Conservation (phyloP, 1,140 invertebrate genomes). For the Cydia strobilella region DNA sequence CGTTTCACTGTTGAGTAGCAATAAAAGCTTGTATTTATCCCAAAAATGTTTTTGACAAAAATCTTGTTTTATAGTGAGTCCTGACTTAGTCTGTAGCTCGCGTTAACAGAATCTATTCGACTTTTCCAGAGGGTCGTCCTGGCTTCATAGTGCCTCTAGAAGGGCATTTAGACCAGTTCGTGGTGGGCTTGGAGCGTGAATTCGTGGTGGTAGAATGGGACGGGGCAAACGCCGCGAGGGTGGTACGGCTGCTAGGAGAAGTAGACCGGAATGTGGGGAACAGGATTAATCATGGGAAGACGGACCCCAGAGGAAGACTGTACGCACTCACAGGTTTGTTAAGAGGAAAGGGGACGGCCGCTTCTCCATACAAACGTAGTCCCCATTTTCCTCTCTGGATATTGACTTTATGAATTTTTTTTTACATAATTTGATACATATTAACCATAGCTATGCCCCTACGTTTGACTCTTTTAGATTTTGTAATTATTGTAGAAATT, state of each 20-base stretch:
- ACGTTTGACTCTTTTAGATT: too few relatives aligned
- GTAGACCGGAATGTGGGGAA: slow-evolving; percentile 83
- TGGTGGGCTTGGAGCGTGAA: slow-evolving; percentile 83
- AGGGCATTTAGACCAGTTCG: slow-evolving; percentile 81
- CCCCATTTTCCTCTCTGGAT: too few relatives aligned
- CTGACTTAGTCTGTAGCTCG: neutral
- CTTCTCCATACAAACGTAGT: too few relatives aligned
- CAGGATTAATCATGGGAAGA: slow-evolving; percentile 93
- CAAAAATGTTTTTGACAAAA: too few relatives aligned
- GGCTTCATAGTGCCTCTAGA: slow-evolving; percentile 86
- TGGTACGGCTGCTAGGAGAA: slow-evolving; percentile 78
- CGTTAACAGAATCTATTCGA: neutral
- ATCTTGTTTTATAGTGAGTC: neutral
- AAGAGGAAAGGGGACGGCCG: too few relatives aligned
- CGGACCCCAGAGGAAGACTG: slow-evolving; percentile 88
- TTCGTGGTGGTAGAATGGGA: slow-evolving; percentile 87
- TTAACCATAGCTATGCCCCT: too few relatives aligned
- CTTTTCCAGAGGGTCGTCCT: slow-evolving; percentile 60
- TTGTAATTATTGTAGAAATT: too few relatives aligned
- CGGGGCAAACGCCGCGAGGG: slow-evolving; percentile 75
- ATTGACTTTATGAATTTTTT: too few relatives aligned
- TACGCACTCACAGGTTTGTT: slow-evolving; percentile 87
- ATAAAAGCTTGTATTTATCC: too few relatives aligned
- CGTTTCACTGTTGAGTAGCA: too few relatives aligned
- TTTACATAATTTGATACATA: too few relatives aligned